Evolutionary conservation across 2,113 vertebrate species (phyloP), one percentile per base, ranked within the genome.

Genomic region (Mastomys coucha): DNA sequence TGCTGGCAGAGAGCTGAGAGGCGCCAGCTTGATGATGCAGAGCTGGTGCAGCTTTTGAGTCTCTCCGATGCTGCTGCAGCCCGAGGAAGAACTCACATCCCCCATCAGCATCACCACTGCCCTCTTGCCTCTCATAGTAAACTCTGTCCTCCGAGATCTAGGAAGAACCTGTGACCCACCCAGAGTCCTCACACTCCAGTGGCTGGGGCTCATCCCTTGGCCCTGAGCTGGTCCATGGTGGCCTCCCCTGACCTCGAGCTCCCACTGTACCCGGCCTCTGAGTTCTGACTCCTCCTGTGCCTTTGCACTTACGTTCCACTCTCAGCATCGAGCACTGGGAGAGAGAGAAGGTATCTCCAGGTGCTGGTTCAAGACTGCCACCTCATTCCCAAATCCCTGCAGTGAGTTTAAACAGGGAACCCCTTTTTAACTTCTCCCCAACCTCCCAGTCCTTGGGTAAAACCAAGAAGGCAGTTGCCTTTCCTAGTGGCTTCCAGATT

Each of bases 271-370:
- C 77, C 60, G 65, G 58, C 24, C 72, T 22, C 56, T 1, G 53
- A n/a, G 11, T 51, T 60, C 51, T 12, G 12, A 56, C 19, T 2
- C 7, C 24, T 78, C 24, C 56, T 9, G 42, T 36, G 33, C 42
- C 2, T 11, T 22, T 17, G 26, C 39, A 16, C 39, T 5, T 20
- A 10, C 26, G 10, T 31, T 49, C 7, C 2, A 49, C 1, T 7
- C 51, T 22, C n/a, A 8, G 14, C 10, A 60, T 73, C 53, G 14
- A 63, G 78, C 22, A 49, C 53, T 26, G 2, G 26, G n/a, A 89
- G 0, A 45, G 7, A 67, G 10, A 67, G 33, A n/a, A 24, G 22
- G 28, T 49, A 33, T 87, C 39, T 63, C 31, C 36, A 65, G 56
- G 1, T 19, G 39, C 51, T 17, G 69, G 17, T 80, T n/a, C 5